Evolutionary conservation across 2,888 invertebrate species (phyloP), one percentile per base, ranked within the genome.

Genomic region (Asteroscopus sphinx): DNA sequence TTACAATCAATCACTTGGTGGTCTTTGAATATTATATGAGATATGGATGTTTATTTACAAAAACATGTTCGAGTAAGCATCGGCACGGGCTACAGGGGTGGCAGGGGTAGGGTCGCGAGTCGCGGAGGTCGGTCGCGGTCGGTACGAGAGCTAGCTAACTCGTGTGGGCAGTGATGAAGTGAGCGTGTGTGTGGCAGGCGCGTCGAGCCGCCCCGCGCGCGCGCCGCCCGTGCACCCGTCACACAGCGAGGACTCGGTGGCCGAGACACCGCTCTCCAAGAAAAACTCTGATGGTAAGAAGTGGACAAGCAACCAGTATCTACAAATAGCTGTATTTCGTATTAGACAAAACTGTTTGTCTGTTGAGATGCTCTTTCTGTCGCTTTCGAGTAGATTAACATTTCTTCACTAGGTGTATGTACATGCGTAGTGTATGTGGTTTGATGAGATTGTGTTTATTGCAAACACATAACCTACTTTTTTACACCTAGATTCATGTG

Each of bases 231-330:
- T 83, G 86, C 96, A 96, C 94, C 96, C 96, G 75, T 96, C 96
- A 90, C 96, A 96, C 93, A 97, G 96, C 93, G 97, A 97, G 94
- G 97, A 97, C 94, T 97, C 97, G 76, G 96, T 97, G 85, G 96
- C 96, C 78, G 97, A 97, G 91, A 96, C 96, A 82, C 96, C 96
- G 85, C 95, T 96, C 91, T 96, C 96, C 90, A 97, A 97, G 95
- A 96, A 96, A 95, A 97, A 96, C 95, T 97, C 97, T 81, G 97
- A 97, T 93, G 97, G 97, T 97, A 96, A 96, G 96, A 95, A 81
- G 82, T 79, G 76, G 73, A 62, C 39, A 80, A 71, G 76, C 68
- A 76, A 73, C 65, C 51, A 72, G 67, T 71, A 74, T 77, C 75
- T 73, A 70, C 71, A 77, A 78, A 70, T 77, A 80, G 80, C 65